Evolutionary conservation across 1,140 invertebrate species (phyloP), one percentile per base, ranked within the genome.

Genomic region (Drosophila kurseongensis): DNA sequence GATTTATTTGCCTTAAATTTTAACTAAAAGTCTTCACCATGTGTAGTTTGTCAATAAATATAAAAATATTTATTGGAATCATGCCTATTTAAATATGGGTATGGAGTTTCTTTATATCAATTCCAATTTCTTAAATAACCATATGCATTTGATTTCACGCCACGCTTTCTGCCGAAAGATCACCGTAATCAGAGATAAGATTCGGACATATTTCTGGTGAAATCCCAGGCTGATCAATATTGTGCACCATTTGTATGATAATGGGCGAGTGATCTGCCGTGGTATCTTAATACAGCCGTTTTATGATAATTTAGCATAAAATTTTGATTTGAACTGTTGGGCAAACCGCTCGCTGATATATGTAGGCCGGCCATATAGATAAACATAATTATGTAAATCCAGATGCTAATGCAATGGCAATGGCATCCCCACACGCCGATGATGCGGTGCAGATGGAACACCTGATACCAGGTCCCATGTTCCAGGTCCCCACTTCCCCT

Each of bases 331-430:
- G 52, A 65, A 44, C 40, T 36, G 14, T 52, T 65, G 65, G 59
- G 59, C 47, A 52, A 76, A 59, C 54, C 61, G 40, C 62, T 66
- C 38, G 59, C 72, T 71, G 67, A 72, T 71, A 75, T 76, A 75
- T 76, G 73, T 76, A 76, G 69, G 69, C 45, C 57, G 60, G 32
- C 13, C 56, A 50, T 60, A 47, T 47, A 83, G 80, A 86, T 86
- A 82, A 88, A 55, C 66, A 88, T 86, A 86, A 86, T 86, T 86
- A 86, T 86, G 82, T 62, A 88, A 86, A 86, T 86, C 79, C 65
- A 63, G 38, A 63, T 71, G 78, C 78, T 81, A 81, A 86, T 86
- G 69, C 69, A 66, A 67, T 71, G 67, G 59, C 68, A 63, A 67
- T 71, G 67, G 62, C 68, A 58, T 81, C 80, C 80, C 80, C 78